Conservation (phyloP, 2,888 invertebrate species). For the Euspilapteryx auroguttella region DNA sequence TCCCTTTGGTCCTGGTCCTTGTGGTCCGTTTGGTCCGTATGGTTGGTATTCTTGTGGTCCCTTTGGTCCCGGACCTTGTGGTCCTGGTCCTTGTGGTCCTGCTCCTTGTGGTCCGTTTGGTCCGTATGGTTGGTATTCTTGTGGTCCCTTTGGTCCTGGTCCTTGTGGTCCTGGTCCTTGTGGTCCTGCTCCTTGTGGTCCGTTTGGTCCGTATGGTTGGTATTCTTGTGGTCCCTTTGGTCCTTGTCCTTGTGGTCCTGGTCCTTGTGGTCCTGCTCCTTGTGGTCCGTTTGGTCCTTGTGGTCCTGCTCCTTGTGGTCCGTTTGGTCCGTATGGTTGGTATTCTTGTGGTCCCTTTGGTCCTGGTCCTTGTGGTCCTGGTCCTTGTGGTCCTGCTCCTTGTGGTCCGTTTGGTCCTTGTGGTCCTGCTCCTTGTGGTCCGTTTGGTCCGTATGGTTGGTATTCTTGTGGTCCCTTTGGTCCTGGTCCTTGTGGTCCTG, state of each 20-base stretch:
- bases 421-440: neutral
- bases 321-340: neutral
- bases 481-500: neutral
- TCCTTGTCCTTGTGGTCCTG: no score
- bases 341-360: neutral
- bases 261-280: no score
- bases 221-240: no score
- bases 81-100: no score
- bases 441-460: neutral
- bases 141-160: no score
- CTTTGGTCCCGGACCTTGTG: no score
- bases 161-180: no score
- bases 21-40: neutral
- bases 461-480: neutral
- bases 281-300: no score
- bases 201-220: neutral
- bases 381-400: neutral
- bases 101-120: no score
- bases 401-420: neutral
- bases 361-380: neutral
- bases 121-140: no score
- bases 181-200: no score
- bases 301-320: neutral
- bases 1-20: neutral
- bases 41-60: no score